Conservation (phyloP, 2,113 vertebrate genomes). For the Siniperca knerii region DNA sequence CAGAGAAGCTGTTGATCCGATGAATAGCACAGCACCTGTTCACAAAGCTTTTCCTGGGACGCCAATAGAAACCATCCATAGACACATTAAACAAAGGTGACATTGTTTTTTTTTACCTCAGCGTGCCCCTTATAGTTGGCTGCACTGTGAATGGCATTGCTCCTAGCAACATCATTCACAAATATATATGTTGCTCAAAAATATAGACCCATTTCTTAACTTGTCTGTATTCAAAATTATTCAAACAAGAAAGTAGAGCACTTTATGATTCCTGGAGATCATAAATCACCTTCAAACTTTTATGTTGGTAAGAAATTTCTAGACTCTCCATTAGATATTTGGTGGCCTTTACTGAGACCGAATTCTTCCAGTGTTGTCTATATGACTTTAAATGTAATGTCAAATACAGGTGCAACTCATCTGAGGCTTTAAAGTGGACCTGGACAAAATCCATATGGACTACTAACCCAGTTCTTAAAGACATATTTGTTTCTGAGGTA, state of each 20-base stretch:
- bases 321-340: neutral
- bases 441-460: constrained; percentile 64
- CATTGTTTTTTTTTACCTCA: neutral
- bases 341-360: neutral
- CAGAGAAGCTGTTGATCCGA: neutral
- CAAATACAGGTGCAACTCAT: constrained; percentile 27
- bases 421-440: constrained; percentile 16
- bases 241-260: neutral
- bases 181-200: neutral
- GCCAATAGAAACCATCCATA: neutral
- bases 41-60: constrained; percentile 3
- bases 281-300: neutral
- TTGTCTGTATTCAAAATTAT: neutral
- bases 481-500: constrained; percentile 54
- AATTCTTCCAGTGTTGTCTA: neutral
- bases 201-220: neutral
- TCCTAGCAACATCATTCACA: neutral
- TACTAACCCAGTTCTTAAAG: constrained; percentile 78
- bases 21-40: neutral
- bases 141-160: neutral
- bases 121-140: neutral
- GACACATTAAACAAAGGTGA: neutral
- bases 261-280: neutral
- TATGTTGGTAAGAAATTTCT: neutral
- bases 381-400: constrained; percentile 12